Percentiles rank a stretch among this genome's conserved stretches.
Evolutionary conservation across 2,113 vertebrate genomes (phyloP).

Genomic region (Aix galericulata): DNA sequence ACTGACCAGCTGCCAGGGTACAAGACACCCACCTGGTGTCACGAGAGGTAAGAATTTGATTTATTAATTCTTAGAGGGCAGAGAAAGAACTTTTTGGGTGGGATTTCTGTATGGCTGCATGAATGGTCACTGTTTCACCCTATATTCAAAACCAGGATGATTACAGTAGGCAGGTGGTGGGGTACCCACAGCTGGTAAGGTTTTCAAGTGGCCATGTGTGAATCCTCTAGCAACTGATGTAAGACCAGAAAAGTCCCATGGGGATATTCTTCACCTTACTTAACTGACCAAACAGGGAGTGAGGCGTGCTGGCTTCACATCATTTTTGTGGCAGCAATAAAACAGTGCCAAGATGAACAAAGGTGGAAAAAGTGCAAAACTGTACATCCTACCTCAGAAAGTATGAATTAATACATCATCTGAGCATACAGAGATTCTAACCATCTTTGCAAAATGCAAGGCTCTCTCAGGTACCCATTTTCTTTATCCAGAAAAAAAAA

Average conservation of each 20-base stretch:
- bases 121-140: not conserved
- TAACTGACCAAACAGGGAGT: not conserved
- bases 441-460: not conserved
- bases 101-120: not conserved
- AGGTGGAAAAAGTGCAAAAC: not conserved
- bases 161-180: not conserved
- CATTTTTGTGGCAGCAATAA: not conserved
- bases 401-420: not conserved
- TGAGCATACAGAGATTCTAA: not conserved
- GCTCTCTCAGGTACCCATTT: not conserved
- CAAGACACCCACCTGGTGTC: conserved; percentile 21
- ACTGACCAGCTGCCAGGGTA: conserved; percentile 34
- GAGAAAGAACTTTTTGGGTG: not conserved
- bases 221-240: not conserved
- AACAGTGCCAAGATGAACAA: not conserved
- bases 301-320: not conserved
- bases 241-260: not conserved
- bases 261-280: not conserved
- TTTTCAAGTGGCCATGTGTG: not conserved
- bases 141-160: not conserved
- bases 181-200: not conserved
- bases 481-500: not conserved
- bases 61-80: conserved; percentile 16
- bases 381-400: not conserved
- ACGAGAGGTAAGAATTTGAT: conserved; percentile 72